Conservation (phyloP, 2,888 invertebrate genomes). For the Tipula confusa region DNA sequence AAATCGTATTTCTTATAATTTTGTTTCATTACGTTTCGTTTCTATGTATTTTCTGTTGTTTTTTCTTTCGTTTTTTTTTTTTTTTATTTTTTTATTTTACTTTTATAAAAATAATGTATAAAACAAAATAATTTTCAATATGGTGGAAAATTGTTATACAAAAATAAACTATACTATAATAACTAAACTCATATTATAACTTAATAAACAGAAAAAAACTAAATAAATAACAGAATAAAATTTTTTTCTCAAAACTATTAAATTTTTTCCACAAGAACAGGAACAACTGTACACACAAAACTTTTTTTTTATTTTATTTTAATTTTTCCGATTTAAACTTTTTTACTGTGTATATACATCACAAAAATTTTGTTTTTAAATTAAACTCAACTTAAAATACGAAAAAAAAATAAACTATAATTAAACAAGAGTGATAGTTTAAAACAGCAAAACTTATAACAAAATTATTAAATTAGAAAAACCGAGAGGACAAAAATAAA, state of each 20-base stretch:
- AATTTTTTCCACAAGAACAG: neutral
- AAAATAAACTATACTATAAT: neutral
- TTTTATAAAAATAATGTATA: neutral
- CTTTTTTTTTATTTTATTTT: neutral
- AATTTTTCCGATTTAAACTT: neutral
- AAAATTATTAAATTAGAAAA: neutral
- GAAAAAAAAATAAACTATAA: too few relatives aligned
- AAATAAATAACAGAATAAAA: slow-evolving; percentile 15
- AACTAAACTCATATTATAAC: neutral
- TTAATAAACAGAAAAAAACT: slow-evolving; percentile 21
- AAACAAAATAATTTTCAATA: slow-evolving; percentile 22
- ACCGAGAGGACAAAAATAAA: neutral
- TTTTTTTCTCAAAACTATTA: neutral
- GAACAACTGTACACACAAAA: neutral
- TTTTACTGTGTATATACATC: neutral
- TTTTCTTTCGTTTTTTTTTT: neutral
- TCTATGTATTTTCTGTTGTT: neutral
- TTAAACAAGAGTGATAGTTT: slow-evolving; percentile 25
- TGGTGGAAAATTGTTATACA: slow-evolving; percentile 28
- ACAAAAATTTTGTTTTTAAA: slow-evolving; percentile 26
- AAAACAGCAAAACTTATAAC: slow-evolving; percentile 20
- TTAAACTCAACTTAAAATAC: neutral
- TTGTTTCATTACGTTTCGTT: neutral
- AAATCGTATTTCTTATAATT: neutral
- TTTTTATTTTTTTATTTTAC: neutral